phyloP scores from a whole-genome alignment of 2,888 invertebrate genomes.

The Desoria tigrina region DNA sequence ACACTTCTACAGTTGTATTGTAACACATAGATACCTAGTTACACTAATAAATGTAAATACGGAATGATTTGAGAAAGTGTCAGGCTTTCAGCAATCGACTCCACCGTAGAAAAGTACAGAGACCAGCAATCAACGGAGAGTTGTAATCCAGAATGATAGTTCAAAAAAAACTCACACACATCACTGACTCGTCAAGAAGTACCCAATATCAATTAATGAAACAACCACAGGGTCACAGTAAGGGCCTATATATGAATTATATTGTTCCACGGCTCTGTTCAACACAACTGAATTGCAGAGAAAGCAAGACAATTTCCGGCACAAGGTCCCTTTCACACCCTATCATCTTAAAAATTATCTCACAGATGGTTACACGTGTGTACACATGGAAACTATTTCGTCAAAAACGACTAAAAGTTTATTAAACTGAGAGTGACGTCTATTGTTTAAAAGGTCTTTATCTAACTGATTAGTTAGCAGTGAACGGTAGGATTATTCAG shows the following conservation, averaged over 20 bases:
- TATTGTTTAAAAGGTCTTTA: slow-evolving; percentile 10
- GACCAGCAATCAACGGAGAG: slow-evolving; percentile 19
- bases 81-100: slow-evolving; percentile 19
- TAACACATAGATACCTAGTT: slow-evolving; percentile 15
- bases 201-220: background rate
- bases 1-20: slow-evolving; percentile 8
- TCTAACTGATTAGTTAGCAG: background rate
- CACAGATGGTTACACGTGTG: background rate
- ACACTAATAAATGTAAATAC: slow-evolving; percentile 8
- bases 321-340: background rate
- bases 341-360: background rate
- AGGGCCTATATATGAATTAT: slow-evolving; percentile 4
- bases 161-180: background rate
- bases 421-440: slow-evolving; percentile 10
- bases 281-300: no score
- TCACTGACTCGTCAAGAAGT: slow-evolving; percentile 1
- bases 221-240: background rate
- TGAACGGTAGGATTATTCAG: background rate
- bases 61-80: slow-evolving; percentile 23
- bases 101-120: slow-evolving; percentile 10
- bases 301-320: background rate
- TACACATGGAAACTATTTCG: background rate
- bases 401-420: background rate
- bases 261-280: background rate
- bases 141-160: background rate